Evolutionary conservation across 2,888 invertebrate genomes (phyloP), one percentile per base, ranked within the genome.

Genomic region (Aporophyla lueneburgensis): DNA sequence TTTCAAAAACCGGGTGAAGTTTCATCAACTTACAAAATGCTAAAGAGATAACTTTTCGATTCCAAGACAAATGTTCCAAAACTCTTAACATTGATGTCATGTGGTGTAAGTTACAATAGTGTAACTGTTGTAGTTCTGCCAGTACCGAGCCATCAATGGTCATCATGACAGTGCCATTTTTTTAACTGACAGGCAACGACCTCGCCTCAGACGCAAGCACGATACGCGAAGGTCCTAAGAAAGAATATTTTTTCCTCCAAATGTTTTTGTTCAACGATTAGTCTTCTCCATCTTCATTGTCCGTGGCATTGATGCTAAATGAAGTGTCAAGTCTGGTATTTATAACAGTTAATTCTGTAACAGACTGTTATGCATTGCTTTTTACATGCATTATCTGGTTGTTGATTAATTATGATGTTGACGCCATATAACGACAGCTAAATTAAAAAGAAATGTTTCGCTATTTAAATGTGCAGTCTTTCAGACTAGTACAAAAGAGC

Each of bases 271-370:
- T 88, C 87, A 83, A 81, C 88, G 81, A 91, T 92, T 91, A 91
- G 86, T 90, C 88, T 89, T 85, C 88, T 66, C 68, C 80, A 84
- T 91, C 90, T 90, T 91, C 90, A 90, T 93, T 93, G 93, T 93
- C 92, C 91, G 77, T 92, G 93, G 93, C 93, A 93, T 93, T 93
- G 91, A 93, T 94, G 94, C 91, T 91, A 92, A 95, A 94, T 94
- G 93, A 94, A 93, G 92, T 94, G 94, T 93, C 92, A 90, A 91
- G 90, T 91, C 89, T 89, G 86, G 82, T 83, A 91, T 92, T 92
- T 89, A 88, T 90, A 89, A 92, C 93, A 88, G 92, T 93, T 91
- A 90, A 88, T 90, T 89, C 74, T 84, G 78, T 89, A 88, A 84
- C 84, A 81, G 76, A 71, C 65, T 71, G 65, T 80, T 87, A 83